phyloP scores from a whole-genome alignment of 2,888 invertebrate genomes.

The Papilio demoleus region DNA sequence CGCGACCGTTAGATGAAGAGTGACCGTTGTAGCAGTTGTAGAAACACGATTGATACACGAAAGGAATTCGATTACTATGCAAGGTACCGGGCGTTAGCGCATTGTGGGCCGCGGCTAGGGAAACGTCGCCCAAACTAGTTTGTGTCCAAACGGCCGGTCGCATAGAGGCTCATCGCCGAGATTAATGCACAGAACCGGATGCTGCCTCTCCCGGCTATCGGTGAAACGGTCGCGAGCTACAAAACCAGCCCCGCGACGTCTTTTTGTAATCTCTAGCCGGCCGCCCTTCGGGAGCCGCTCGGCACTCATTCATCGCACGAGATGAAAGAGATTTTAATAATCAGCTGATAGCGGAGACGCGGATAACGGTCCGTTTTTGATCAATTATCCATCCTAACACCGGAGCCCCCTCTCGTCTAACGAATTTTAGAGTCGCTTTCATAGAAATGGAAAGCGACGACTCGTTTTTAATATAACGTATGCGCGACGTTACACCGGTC shows the following conservation, averaged over 20 bases:
- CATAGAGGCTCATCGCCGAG: constrained; percentile 74
- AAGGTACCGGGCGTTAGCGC: constrained; percentile 58
- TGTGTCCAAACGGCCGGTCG: constrained; percentile 70
- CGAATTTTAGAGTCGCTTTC: constrained; percentile 62
- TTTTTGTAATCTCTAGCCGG: constrained; percentile 72
- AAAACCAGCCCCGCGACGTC: constrained; percentile 70
- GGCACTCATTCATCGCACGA: constrained; percentile 69
- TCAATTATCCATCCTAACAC: constrained; percentile 67
- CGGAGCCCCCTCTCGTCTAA: constrained; percentile 58
- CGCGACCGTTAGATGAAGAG: constrained; percentile 61
- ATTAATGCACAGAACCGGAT: constrained; percentile 80
- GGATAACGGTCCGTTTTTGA: constrained; percentile 73
- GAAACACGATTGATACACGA: constrained; percentile 64
- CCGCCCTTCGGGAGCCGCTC: constrained; percentile 64
- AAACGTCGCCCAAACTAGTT: constrained; percentile 77
- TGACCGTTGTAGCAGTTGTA: constrained; percentile 73
- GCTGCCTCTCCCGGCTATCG: constrained; percentile 74
- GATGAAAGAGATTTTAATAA: constrained; percentile 72
- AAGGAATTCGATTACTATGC: constrained; percentile 79
- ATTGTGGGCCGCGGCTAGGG: constrained; percentile 61
- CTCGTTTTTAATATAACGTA: constrained; percentile 72
- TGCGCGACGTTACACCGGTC: constrained; percentile 51
- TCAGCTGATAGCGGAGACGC: constrained; percentile 69
- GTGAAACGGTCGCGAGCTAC: constrained; percentile 75
- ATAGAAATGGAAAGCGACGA: constrained; percentile 76